Evolutionary conservation across 2,797 vertebrate species (phyloP).

Genomic region (Oreochromis mossambicus): DNA sequence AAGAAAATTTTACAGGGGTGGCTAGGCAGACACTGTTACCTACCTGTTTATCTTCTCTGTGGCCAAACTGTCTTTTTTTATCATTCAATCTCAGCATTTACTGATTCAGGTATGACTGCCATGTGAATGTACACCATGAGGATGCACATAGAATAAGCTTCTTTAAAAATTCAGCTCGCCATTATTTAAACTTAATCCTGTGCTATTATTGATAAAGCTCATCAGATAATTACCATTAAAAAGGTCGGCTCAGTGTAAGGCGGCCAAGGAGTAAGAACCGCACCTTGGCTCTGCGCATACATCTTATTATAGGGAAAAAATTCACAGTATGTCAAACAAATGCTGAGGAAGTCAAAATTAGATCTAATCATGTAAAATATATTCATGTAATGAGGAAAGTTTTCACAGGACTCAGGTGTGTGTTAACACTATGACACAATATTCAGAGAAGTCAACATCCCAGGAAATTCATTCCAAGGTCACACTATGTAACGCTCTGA

Average conservation of each 20-base stretch:
- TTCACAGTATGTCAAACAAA: background rate
- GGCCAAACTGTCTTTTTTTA: background rate
- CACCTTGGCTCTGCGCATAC: background rate
- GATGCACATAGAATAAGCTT: background rate
- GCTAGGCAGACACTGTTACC: background rate
- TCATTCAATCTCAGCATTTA: background rate
- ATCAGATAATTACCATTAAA: background rate
- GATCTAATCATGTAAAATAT: background rate
- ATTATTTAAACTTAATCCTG: background rate
- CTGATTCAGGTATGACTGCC: background rate
- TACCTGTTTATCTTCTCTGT: background rate
- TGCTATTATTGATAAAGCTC: background rate
- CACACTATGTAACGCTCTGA: background rate
- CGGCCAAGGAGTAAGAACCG: background rate
- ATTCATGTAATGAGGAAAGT: background rate
- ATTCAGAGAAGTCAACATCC: background rate
- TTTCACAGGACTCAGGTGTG: background rate
- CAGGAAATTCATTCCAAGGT: background rate
- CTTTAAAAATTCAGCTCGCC: background rate
- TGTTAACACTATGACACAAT: background rate
- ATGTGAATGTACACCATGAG: background rate
- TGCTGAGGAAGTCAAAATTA: background rate
- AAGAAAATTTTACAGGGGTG: background rate
- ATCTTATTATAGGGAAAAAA: background rate
- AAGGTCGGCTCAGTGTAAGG: fast-evolving